A percentile compares a stretch with the other conserved stretches of the same genome.
Conservation (phyloP, 1,140 invertebrate genomes). For the Plectrocnemia conspersa region DNA sequence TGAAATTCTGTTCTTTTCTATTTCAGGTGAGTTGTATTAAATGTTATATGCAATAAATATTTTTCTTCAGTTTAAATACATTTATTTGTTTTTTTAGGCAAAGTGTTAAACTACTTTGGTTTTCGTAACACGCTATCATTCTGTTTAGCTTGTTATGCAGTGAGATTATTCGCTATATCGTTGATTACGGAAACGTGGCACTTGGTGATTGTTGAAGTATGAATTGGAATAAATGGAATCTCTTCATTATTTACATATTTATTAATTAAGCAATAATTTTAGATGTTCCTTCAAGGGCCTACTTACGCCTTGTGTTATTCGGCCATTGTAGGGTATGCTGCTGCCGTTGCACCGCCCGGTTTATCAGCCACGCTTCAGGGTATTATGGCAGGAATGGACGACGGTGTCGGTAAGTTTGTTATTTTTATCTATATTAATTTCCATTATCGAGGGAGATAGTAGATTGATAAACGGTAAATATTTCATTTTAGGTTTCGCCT, state of each 20-base stretch:
- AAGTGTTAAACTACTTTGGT: conserved; percentile 65
- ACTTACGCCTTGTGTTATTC: conserved; percentile 75
- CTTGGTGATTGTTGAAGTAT: conserved; percentile 62
- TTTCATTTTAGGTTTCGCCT: conserved; percentile 20
- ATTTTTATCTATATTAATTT: no score
- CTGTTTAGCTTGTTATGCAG: conserved; percentile 64
- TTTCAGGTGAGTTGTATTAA: conserved; percentile 53
- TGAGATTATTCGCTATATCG: conserved; percentile 64
- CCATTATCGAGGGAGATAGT: no score
- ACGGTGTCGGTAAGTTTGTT: conserved; percentile 67
- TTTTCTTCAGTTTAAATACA: not conserved
- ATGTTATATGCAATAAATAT: conserved; percentile 28
- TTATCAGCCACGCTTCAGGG: conserved; percentile 78
- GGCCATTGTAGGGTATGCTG: conserved; percentile 71
- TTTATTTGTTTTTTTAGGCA: conserved; percentile 50
- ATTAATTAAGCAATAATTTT: conserved; percentile 12
- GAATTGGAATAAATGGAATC: not conserved
- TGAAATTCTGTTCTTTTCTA: conserved; percentile 69
- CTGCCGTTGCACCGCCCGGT: conserved; percentile 65
- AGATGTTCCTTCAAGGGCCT: conserved; percentile 62
- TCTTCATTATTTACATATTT: not conserved
- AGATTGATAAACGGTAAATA: no score
- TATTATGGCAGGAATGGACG: conserved; percentile 76
- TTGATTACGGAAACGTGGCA: conserved; percentile 69
- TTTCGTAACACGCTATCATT: conserved; percentile 67